These are phyloP conservation scores for Xiphorhynchus erythropygius DNA, from an alignment of 2,797 vertebrate species.

Conservation along the genomic window DNA sequence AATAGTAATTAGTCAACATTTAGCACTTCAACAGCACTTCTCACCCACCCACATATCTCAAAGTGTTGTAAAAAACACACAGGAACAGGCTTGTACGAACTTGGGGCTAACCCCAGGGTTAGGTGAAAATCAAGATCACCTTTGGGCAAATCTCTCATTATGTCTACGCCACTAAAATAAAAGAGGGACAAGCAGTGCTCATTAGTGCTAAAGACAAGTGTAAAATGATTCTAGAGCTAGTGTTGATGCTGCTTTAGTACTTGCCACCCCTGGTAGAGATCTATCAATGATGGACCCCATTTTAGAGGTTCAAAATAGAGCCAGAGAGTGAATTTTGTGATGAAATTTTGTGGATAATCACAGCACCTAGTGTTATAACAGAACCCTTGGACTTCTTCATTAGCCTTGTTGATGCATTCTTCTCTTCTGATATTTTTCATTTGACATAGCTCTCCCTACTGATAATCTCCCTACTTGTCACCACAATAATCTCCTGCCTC, in stretches of 20 bases:
- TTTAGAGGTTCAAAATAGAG: neutral
- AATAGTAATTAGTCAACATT: neutral
- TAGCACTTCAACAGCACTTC: neutral
- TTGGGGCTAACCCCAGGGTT: neutral
- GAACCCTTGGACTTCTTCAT: neutral
- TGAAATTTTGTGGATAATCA: neutral
- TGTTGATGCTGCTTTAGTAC: rapidly evolving
- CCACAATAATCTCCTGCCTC: neutral
- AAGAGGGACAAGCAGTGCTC: neutral
- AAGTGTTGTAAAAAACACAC: neutral
- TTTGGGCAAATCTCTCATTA: neutral
- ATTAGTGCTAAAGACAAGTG: neutral
- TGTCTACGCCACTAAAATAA: neutral
- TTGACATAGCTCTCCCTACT: neutral
- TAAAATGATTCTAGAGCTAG: neutral
- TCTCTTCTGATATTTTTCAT: neutral
- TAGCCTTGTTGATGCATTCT: neutral
- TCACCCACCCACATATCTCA: rapidly evolving
- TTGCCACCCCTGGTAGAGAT: neutral
- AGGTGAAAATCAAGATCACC: neutral
- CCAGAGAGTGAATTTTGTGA: neutral
- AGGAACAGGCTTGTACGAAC: neutral
- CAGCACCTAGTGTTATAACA: neutral
- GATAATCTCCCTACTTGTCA: neutral
- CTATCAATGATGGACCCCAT: rapidly evolving